Conservation (phyloP, 2,113 vertebrate genomes). For the Ammodytes dubius region DNA sequence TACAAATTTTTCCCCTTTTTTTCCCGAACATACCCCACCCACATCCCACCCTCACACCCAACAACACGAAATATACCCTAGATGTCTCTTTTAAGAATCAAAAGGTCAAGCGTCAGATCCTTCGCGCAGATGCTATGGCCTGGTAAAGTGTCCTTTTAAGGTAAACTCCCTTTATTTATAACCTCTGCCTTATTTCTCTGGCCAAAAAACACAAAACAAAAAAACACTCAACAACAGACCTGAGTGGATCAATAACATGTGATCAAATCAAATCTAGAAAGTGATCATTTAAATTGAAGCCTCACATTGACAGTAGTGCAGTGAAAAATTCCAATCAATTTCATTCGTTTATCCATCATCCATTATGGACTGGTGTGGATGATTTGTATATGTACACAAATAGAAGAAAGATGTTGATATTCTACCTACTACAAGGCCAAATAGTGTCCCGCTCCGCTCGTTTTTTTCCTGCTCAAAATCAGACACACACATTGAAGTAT, state of each 20-base stretch:
- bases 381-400: no score
- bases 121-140: background rate
- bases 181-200: background rate
- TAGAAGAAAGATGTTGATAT: background rate
- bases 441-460: background rate
- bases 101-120: constrained; percentile 15
- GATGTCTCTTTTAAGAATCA: constrained; percentile 27
- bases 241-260: background rate
- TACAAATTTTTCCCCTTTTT: no score
- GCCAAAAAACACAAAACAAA: no score
- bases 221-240: background rate
- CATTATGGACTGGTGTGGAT: no score
- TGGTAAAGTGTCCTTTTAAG: constrained; percentile 34
- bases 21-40: no score
- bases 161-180: constrained; percentile 11
- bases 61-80: no score
- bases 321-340: no score
- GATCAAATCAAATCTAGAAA: background rate
- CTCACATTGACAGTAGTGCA: background rate
- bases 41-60: no score
- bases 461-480: constrained; percentile 6
- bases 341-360: no score
- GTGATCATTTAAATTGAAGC: background rate
- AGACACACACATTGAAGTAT: constrained; percentile 6
- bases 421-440: background rate